Evolutionary conservation across 1,140 invertebrate species (phyloP), one percentile per base, ranked within the genome.

Genomic region (Drosophila seguyi): DNA sequence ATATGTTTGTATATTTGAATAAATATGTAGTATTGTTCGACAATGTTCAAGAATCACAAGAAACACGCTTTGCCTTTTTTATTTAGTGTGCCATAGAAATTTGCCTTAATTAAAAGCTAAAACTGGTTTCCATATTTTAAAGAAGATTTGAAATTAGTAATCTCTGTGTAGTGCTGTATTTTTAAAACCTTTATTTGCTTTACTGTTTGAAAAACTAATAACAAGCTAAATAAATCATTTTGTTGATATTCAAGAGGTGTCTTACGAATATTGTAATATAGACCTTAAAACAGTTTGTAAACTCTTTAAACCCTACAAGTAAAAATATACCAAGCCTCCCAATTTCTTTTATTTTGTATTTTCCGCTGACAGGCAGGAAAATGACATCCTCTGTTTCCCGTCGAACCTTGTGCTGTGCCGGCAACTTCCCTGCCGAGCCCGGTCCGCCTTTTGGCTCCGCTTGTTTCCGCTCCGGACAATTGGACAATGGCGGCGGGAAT

Each of bases 381-480:
- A 52, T 8, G 39, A 6, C 18, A 48, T 60, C 42, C 47, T 29
- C 39, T 66, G 27, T 42, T 47, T 14, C 57, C 45, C 55, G 27
- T 25, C 18, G 41, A 60, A 31, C 31, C 29, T 20, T 62, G 55
- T 62, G 27, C 57, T 52, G 42, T 27, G 60, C 27, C 61, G 60
- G 16, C 65, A 36, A 50, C 60, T 31, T 36, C 4, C 47, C 47
- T 16, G 18, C 13, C 22, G 34, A 25, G 27, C 18, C 34, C 22
- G 18, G 38, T 38, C 34, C 56, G 67, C 29, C 65, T 45, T 58
- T 61, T 60, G 71, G 66, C 52, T 29, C 48, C 66, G 31, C 10
- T 48, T 59, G 56, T 41, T 77, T 62, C 48, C 45, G 60, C 62
- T 20, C 56, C 20, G 78, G 57, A 74, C 73, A 78, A 67, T 71